Evolutionary conservation across 2,113 vertebrate genomes (phyloP).

Genomic region (Oostethus manadensis): DNA sequence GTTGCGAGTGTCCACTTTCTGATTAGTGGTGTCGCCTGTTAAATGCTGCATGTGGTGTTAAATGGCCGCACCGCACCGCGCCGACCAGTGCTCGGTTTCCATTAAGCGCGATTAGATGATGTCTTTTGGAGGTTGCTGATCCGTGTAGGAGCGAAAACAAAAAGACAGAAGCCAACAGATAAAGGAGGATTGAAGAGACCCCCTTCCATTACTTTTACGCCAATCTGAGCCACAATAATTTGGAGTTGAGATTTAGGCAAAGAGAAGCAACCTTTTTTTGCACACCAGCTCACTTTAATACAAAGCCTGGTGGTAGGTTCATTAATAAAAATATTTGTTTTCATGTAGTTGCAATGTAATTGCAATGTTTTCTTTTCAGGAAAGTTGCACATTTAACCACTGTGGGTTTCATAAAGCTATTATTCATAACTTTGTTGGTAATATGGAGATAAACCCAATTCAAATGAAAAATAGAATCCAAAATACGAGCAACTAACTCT

Average conservation of each 20-base stretch:
- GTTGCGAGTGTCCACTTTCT: slow-evolving; percentile 1
- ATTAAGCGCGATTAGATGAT: slow-evolving; percentile 91
- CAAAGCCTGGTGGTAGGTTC: no score
- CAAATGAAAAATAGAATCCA: neutral
- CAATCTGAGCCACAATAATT: slow-evolving; percentile 79
- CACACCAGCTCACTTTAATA: neutral
- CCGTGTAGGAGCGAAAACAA: slow-evolving; percentile 68
- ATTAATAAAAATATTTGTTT: no score
- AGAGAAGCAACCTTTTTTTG: slow-evolving; percentile 47
- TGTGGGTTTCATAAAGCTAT: no score
- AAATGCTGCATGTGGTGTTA: slow-evolving; percentile 35
- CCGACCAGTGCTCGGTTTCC: slow-evolving; percentile 73
- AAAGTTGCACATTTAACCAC: no score
- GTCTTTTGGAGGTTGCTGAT: slow-evolving; percentile 94
- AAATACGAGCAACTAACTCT: neutral
- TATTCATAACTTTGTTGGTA: no score
- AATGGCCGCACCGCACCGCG: slow-evolving; percentile 59
- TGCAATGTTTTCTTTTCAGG: no score
- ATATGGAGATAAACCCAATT: neutral
- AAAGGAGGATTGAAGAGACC: slow-evolving; percentile 97
- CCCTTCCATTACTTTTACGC: slow-evolving; percentile 89
- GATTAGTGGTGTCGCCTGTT: slow-evolving; percentile 19
- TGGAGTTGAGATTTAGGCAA: slow-evolving; percentile 85
- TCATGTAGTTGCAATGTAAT: no score
- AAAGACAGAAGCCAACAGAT: slow-evolving; percentile 85